A percentile compares a stretch with the other conserved stretches of the same genome.
These are phyloP conservation scores for Leiothrix lutea DNA, from an alignment of 2,113 vertebrate genomes.

Conservation along the genomic window DNA sequence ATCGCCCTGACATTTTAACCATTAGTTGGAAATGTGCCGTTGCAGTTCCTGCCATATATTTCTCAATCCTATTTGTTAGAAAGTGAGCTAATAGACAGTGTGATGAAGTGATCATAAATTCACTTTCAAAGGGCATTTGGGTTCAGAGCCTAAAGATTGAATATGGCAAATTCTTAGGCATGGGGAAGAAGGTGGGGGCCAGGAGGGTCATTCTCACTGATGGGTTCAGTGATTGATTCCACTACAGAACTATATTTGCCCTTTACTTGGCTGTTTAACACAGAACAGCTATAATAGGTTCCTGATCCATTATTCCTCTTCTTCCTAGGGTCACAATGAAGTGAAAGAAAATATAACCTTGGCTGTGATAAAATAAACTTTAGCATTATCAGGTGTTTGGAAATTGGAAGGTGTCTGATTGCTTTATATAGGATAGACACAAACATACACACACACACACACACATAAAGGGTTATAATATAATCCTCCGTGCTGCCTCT, in stretches of 20 bases:
- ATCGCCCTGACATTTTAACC: constrained; percentile 70
- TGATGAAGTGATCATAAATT: constrained; percentile 67
- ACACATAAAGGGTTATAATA: background rate
- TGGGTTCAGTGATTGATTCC: constrained; percentile 64
- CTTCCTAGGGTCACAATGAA: constrained; percentile 59
- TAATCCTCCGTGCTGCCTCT: background rate
- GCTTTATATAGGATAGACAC: constrained; percentile 22
- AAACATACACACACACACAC: background rate
- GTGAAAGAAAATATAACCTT: constrained; percentile 59
- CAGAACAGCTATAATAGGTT: constrained; percentile 64
- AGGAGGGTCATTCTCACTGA: constrained; percentile 62
- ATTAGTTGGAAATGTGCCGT: constrained; percentile 62
- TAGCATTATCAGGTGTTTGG: constrained; percentile 43
- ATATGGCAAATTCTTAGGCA: constrained; percentile 52
- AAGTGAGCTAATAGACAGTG: constrained; percentile 58
- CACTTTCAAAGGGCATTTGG: constrained; percentile 69
- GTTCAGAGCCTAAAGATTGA: constrained; percentile 53
- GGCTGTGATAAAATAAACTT: constrained; percentile 63
- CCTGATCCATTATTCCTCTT: constrained; percentile 38
- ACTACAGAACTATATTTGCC: constrained; percentile 59
- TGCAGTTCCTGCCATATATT: constrained; percentile 44
- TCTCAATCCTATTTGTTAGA: constrained; percentile 65
- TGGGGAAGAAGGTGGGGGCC: constrained; percentile 48
- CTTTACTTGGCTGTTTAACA: constrained; percentile 58
- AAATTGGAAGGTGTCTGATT: constrained; percentile 55